Evolutionary conservation across 1,140 invertebrate species (phyloP).

Genomic region (Armadillidium nasatum): DNA sequence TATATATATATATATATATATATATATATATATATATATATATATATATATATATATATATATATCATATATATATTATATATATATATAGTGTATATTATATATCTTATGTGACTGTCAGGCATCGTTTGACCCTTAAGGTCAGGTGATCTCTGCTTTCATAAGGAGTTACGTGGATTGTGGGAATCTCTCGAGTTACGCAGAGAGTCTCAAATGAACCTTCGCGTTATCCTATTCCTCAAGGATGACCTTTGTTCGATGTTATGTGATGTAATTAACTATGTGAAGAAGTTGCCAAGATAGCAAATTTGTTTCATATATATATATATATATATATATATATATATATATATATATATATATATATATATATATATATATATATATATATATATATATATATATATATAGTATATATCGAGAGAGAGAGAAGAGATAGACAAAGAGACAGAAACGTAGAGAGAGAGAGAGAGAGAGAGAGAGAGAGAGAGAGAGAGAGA

Average conservation of each 20-base stretch:
- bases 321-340: too few relatives aligned
- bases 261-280: not conserved
- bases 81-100: not conserved
- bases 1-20: constrained; percentile 7
- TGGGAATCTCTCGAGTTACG: constrained; percentile 5
- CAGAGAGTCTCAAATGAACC: not conserved
- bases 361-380: too few relatives aligned
- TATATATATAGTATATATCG: too few relatives aligned
- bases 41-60: constrained; percentile 11
- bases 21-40: not conserved
- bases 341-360: too few relatives aligned
- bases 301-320: too few relatives aligned
- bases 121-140: not conserved
- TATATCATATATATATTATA: not conserved
- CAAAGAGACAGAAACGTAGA: too few relatives aligned
- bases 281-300: not conserved
- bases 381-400: too few relatives aligned
- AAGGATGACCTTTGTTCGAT: not conserved
- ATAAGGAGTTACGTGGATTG: constrained; percentile 12
- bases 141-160: not conserved
- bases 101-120: constrained; percentile 7
- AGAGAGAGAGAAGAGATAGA: too few relatives aligned
- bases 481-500: too few relatives aligned
- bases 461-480: too few relatives aligned
- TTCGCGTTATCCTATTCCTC: not conserved